Evolutionary conservation across 2,888 invertebrate genomes (phyloP), one percentile per base, ranked within the genome.

Genomic region (Seira musarum): DNA sequence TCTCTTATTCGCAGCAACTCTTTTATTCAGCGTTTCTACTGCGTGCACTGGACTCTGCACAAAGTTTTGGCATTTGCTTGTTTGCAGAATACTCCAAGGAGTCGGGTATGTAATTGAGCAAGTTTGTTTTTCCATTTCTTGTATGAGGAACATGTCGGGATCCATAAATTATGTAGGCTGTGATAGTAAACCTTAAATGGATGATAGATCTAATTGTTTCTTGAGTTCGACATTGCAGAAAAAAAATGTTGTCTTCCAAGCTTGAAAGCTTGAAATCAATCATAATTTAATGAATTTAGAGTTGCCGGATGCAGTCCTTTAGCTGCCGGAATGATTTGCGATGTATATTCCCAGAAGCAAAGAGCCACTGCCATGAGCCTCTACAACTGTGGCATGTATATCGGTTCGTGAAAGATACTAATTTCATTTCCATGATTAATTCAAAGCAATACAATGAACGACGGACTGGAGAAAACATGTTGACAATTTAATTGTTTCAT

Each of bases 301-400:
- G 96, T 96, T 88, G 93, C 95, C 0, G 96, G 95, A 0, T 95
- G 95, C 88, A 96, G 96, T 90, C 96, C 96, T 0, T 89, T 96
- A 79, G 94, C 95, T 0, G 96, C 95, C 0, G 96, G 96, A 5
- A 93, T 95, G 70, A 90, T 95, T 77, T 94, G 94, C 0, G 95
- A 95, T 87, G 92, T 95, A 2, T 85, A 82, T 68, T 81, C 75
- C 2, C 61, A 80, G n/a, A 82, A 88, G 83, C 94, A 95, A 87
- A 91, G 96, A 73, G 97, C 95, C 0, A 89, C 96, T 64, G 97
- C 96, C 10, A 93, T 97, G 91, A 96, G 96, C 0, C 93, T 97
- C 82, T 97, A 97, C 90, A 97, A 97, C 89, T 97, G 96, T 96
- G 97, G 97, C 15, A 96, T 97, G 86, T 97, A 97, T 88, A 95